Evolutionary conservation across 2,797 vertebrate species (phyloP), one percentile per base, ranked within the genome.

Genomic region (Chloroceryle inda): DNA sequence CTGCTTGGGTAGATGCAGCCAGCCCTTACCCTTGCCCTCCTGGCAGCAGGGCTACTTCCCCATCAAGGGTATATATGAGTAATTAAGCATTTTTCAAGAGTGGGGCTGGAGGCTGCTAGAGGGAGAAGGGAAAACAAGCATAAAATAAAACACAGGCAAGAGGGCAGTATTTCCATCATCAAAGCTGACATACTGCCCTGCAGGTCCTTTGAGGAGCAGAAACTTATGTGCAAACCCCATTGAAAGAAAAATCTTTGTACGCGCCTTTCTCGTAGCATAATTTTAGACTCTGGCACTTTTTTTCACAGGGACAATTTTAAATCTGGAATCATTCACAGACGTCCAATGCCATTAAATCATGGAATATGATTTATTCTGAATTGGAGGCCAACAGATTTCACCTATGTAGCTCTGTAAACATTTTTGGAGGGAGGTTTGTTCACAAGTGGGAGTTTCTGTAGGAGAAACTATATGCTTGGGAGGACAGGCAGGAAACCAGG

Each of bases 91-190:
- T 93, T 91, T 71, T 59, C 52, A 56, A 62, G 58, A 80, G 85
- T 8, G 15, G 59, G 64, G 38, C 59, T 84, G 73, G 40, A 84
- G 47, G 53, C 74, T 71, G 63, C 61, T 52, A 47, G 38, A 74
- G 38, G 62, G 74, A 94, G 67, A 81, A 92, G 85, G 61, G 86
- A 95, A 96, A 95, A 82, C 71, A 93, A 90, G 79, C 35, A 55
- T 77, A 88, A 92, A 90, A 66, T 59, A 84, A 78, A 96, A 90
- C 9, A 45, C 47, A 61, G 88, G 86, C 47, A 93, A 89, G 80
- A 87, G 74, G 52, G 63, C 37, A 87, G 24, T 89, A 87, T 81
- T 91, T 96, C 92, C 83, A n/a, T 93, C 80, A 69, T 66, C 83
- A 85, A 93, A 92, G 77, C 61, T 33, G 61, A 74, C 84, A 59